Conservation (phyloP, 2,797 vertebrate species). For the Hypotaenidia okinawae region DNA sequence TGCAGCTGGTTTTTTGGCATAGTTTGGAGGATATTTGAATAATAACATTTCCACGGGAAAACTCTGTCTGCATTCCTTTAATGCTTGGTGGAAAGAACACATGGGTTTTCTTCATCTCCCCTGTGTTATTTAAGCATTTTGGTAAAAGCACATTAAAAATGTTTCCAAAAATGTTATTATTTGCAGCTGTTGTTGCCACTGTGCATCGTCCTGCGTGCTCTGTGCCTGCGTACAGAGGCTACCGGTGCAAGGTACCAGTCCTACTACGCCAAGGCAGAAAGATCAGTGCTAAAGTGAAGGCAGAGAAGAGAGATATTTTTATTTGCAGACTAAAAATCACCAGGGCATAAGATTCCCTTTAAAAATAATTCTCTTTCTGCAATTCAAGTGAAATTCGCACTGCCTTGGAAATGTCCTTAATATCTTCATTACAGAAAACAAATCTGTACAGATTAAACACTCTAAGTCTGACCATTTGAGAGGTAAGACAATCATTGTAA, state of each 20-base stretch:
- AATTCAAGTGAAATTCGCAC: background rate
- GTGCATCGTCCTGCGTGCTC: background rate
- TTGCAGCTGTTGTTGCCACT: slow-evolving; percentile 21
- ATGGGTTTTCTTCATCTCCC: background rate
- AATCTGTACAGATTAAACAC: slow-evolving; percentile 62
- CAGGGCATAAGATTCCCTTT: background rate
- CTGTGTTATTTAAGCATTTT: background rate
- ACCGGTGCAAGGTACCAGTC: background rate
- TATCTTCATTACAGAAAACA: slow-evolving; percentile 54
- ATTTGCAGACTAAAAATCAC: background rate
- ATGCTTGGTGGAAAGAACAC: background rate
- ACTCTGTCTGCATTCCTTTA: slow-evolving; percentile 5
- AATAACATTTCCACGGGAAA: background rate
- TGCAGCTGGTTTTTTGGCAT: background rate
- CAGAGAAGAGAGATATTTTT: background rate
- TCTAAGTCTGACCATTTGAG: slow-evolving; percentile 55
- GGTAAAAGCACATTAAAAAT: slow-evolving; percentile 14
- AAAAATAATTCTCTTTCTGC: background rate
- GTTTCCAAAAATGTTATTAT: background rate
- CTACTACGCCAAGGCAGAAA: background rate
- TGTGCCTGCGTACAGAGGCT: background rate
- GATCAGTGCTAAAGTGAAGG: background rate
- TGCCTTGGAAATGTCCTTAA: slow-evolving; percentile 38
- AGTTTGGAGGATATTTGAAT: background rate
- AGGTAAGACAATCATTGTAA: slow-evolving; percentile 62